Evolutionary conservation across 2,797 vertebrate genomes (phyloP).

Genomic region (Borostomias antarcticus): DNA sequence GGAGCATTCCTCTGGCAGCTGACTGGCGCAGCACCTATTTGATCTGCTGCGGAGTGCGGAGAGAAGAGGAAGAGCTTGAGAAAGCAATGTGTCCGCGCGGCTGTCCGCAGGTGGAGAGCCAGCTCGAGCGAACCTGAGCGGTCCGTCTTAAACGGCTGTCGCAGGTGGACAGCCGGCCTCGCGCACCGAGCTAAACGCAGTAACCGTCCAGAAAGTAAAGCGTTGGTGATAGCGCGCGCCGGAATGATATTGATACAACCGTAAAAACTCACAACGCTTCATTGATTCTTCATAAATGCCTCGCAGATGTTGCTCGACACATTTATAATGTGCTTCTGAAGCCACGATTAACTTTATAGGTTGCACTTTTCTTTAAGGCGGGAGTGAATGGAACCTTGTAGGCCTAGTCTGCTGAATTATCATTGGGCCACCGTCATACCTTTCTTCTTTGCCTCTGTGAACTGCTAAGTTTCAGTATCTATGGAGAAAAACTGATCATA

Average conservation of each 20-base stretch:
- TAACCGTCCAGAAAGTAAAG: background rate
- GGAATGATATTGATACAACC: background rate
- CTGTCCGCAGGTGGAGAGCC: conserved; percentile 46
- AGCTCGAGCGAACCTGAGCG: conserved; percentile 1
- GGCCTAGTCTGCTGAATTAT: too few relatives aligned
- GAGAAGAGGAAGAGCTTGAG: conserved; percentile 71
- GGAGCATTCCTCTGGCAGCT: conserved; percentile 82
- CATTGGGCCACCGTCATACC: background rate
- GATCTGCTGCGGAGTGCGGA: conserved; percentile 77
- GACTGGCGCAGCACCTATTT: conserved; percentile 72
- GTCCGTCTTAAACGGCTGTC: too few relatives aligned
- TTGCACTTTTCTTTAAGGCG: background rate
- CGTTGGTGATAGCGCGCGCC: background rate
- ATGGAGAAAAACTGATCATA: background rate
- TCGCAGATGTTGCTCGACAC: too few relatives aligned
- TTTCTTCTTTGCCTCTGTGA: too few relatives aligned
- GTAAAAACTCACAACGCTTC: background rate
- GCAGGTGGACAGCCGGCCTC: too few relatives aligned
- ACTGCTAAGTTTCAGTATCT: background rate
- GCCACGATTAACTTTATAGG: too few relatives aligned
- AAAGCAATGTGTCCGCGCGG: conserved; percentile 47
- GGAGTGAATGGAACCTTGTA: background rate
- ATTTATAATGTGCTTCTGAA: too few relatives aligned
- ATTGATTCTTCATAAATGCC: background rate
- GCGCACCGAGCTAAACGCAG: too few relatives aligned